These are phyloP conservation scores for Uromys caudimaculatus DNA, from an alignment of 2,797 vertebrate species.

Conservation along the genomic window DNA sequence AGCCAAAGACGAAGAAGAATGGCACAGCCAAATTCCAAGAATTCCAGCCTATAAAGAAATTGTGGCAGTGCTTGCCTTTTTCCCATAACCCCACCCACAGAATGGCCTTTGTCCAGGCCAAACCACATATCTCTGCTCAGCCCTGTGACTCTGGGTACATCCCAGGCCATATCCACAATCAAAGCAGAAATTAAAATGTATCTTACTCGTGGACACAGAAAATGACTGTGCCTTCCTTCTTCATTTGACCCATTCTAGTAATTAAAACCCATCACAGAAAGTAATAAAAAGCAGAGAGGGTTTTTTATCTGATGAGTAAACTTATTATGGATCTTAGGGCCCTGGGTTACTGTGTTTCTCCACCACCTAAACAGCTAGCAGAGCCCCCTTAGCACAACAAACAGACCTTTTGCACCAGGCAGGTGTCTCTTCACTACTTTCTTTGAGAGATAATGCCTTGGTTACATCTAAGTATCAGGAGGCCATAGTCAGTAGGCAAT, in stretches of 20 bases:
- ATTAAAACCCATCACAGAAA: neutral
- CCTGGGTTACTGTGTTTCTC: neutral
- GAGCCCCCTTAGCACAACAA: fast-evolving
- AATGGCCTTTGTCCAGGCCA: neutral
- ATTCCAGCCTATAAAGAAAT: neutral
- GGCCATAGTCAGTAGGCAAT: neutral
- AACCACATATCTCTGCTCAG: neutral
- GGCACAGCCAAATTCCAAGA: neutral
- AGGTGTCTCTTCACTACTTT: neutral
- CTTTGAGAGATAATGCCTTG: neutral
- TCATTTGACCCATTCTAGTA: neutral
- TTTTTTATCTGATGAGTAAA: neutral
- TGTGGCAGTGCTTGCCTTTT: neutral
- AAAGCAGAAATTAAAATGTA: slow-evolving; percentile 1
- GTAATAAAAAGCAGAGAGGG: neutral
- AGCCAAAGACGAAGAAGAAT: neutral
- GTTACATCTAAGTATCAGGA: neutral
- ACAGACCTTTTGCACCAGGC: neutral
- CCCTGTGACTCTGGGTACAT: neutral
- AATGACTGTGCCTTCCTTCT: neutral
- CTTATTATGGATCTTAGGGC: neutral
- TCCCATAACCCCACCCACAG: neutral
- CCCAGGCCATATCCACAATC: neutral
- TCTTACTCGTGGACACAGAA: neutral
- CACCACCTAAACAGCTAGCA: neutral